Conservation (phyloP, 1,140 invertebrate genomes). For the Neomicropteryx cornuta region DNA sequence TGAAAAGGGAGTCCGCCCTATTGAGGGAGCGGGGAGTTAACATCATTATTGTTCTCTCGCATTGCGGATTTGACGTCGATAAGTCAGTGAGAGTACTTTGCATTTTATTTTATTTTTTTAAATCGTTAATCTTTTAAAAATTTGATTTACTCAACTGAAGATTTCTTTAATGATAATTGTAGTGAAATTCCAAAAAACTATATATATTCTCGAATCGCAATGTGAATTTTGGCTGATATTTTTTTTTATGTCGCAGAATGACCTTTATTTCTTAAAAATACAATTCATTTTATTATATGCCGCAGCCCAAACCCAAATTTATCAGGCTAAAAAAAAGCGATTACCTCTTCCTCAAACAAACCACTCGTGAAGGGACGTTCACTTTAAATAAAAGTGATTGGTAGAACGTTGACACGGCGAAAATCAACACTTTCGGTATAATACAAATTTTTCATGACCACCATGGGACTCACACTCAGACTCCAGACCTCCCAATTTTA, state of each 20-base stretch:
- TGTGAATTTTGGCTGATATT: not conserved
- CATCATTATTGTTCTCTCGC: constrained; percentile 71
- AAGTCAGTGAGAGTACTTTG: constrained; percentile 19
- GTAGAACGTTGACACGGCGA: too few species aligned
- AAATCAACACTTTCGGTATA: too few species aligned
- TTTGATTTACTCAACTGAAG: not conserved
- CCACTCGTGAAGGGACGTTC: too few species aligned
- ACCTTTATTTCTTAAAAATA: too few species aligned
- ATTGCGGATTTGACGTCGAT: constrained; percentile 62
- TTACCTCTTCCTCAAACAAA: too few species aligned
- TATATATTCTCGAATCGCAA: not conserved
- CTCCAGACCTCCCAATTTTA: too few species aligned
- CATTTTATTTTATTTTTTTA: not conserved
- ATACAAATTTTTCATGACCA: too few species aligned
- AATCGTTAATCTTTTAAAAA: not conserved
- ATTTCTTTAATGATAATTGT: not conserved
- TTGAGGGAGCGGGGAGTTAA: constrained; percentile 51
- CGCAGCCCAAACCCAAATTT: too few species aligned
- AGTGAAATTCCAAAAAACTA: not conserved
- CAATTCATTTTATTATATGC: too few species aligned
- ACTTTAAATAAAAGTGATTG: too few species aligned
- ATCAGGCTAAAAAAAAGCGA: too few species aligned
- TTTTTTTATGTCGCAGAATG: not conserved
- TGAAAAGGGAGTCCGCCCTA: constrained; percentile 52
- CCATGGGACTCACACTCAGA: too few species aligned